Evolutionary conservation across 2,113 vertebrate genomes (phyloP), one percentile per base, ranked within the genome.

Genomic region (Hemichromis elongatus): DNA sequence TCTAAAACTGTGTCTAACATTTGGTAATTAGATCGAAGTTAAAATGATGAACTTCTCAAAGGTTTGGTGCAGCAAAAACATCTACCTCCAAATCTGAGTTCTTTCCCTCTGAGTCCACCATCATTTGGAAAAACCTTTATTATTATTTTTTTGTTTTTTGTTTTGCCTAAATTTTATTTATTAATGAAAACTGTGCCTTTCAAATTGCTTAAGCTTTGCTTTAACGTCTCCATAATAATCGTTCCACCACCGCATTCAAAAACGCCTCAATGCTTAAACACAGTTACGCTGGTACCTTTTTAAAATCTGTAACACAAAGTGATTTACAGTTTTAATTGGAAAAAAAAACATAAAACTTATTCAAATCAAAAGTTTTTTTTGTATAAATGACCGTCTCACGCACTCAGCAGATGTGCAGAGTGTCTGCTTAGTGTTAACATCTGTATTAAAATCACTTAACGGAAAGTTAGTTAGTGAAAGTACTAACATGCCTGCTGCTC

Each of bases 401-500:
- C 16, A n/a, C 10, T 53, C 19, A 13, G 16, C 45, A 50, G 40
- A 73, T 70, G 21, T 28, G 35, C 0, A 19, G 18, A 18, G 16
- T 5, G 5, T 73, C 4, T 12, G 26, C 47, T 50, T 52, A 45
- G 21, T 26, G 66, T 75, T 75, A 6, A 28, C 10, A 63, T 24
- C 9, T 26, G 37, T 37, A 19, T 47, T 40, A 56, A 81, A 81
- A 8, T 77, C 14, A 9, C 16, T 52, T 75, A 40, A 68, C 28
- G 14, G 57, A 30, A 19, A 52, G 83, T 47, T n/a, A n/a, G n/a
- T n/a, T n/a, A n/a, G n/a, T n/a, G n/a, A n/a, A n/a, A n/a, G n/a
- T 30, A 82, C 80, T 90, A 88, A 91, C 90, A 82, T 13, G 53
- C 4, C 52, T 77, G 24, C 7, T 14, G 37, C 59, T 87, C 35